Base-by-base conservation (phyloP, 2,113 vertebrate genomes). In the Carassius carassius region DNA sequence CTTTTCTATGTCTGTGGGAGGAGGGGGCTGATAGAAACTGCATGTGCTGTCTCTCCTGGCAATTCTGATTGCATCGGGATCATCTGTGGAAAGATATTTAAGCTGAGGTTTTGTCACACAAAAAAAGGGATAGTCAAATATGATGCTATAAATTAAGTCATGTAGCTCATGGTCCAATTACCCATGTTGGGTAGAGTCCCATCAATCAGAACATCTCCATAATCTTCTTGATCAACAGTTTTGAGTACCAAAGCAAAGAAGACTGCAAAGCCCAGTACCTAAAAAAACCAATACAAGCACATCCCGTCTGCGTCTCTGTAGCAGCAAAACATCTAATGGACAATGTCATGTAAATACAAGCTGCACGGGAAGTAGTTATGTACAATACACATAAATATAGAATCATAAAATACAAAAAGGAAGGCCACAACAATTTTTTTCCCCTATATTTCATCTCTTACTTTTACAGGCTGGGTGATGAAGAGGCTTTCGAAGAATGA, bases 261-360 rank as follows among this genome's bases (percentile, higher is more conserved):
- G 81, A 96, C 96, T 83, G 97, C 97, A 91, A 98, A 99, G 69
- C 98, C 98, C 88, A 99, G 92, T 76, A 99, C 98, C 97, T 99
- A 74, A 85, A 17, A 92, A 58, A 82, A 35, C 12, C 47, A 76
- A 19, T 25, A 76, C 21, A 76, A 56, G 8, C 1, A 1, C n/a
- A 75, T 51, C 8, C 54, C 54, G 41, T 74, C 23, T 25, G 29
- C 13, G 6, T 35, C 14, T 23, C 11, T 47, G 21, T 73, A 47
- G 0, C n/a, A 23, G 44, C 37, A 73, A 73, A 44, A 73, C 67
- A 44, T 4, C 29, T 3, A 67, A 8, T 0, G 1, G 69, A 72
- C 69, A 70, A 16, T 17, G 19, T 70, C 35, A 3, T 41, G 41
- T 41, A 41, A 41, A 41, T 41, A 70, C 35, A 41, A 21, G 4